Evolutionary conservation across 2,888 invertebrate species (phyloP).

Genomic region (Diplazon laetatorius): DNA sequence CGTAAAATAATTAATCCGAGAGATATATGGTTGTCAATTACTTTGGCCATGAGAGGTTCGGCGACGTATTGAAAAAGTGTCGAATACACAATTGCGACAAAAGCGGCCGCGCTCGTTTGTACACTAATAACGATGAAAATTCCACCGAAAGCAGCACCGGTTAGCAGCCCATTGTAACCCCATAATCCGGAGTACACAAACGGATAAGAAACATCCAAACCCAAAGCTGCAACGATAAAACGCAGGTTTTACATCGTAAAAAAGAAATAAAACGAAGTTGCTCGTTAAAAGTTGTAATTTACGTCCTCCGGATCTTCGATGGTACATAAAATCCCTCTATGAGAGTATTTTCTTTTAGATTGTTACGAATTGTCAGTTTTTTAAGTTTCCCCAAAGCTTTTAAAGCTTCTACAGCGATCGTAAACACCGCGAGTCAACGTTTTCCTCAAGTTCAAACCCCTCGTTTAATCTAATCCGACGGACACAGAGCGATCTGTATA

Average conservation of each 20-base stretch:
- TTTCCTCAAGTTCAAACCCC: too few relatives aligned
- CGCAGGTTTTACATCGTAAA: too few relatives aligned
- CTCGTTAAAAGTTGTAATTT: too few relatives aligned
- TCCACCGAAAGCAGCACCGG: conserved; percentile 80
- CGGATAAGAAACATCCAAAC: conserved; percentile 70
- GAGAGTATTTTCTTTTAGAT: too few relatives aligned
- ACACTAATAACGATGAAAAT: conserved; percentile 79
- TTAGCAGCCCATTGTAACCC: conserved; percentile 82
- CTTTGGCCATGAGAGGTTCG: conserved; percentile 73
- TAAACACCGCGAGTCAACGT: too few relatives aligned
- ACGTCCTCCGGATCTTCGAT: too few relatives aligned
- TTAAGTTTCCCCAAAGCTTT: too few relatives aligned
- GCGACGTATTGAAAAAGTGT: conserved; percentile 78
- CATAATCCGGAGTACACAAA: conserved; percentile 81
- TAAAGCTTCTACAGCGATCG: too few relatives aligned
- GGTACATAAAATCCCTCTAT: too few relatives aligned
- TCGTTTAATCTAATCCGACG: too few relatives aligned
- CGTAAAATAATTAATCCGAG: background rate
- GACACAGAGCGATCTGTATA: too few relatives aligned
- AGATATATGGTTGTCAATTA: conserved; percentile 62
- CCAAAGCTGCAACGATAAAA: conserved; percentile 69
- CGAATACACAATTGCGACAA: conserved; percentile 79
- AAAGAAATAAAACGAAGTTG: background rate
- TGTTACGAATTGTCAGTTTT: too few relatives aligned
- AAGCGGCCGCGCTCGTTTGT: conserved; percentile 77